Percentiles rank a stretch among this genome's conserved stretches.
phyloP scores from a whole-genome alignment of 2,113 vertebrate genomes.

The Herpetotheres cachinnans region DNA sequence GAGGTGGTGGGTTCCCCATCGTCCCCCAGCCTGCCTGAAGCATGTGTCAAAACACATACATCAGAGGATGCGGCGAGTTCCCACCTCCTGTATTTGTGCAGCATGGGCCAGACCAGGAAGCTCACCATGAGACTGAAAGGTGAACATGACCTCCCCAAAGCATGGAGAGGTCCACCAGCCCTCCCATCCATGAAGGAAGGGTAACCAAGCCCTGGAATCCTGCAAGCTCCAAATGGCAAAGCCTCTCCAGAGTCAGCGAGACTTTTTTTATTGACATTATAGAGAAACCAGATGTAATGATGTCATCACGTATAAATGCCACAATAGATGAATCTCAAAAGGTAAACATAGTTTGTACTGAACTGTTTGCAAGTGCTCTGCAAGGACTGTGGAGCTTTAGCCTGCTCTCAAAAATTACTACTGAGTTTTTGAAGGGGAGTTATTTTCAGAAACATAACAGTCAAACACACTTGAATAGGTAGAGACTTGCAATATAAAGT shows the following conservation, averaged over 20 bases:
- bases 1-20: background rate
- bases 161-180: background rate
- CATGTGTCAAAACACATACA: fast-evolving
- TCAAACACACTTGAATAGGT: background rate
- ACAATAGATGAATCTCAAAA: background rate
- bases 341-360: background rate
- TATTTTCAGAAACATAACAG: background rate
- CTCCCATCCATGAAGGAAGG: background rate
- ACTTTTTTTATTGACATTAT: background rate
- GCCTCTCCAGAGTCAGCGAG: background rate
- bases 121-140: background rate
- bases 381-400: background rate
- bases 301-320: background rate
- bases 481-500: background rate
- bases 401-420: background rate
- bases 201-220: background rate
- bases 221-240: background rate
- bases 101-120: background rate
- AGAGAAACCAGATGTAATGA: background rate
- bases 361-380: background rate
- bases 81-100: fast-evolving
- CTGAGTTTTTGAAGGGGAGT: background rate
- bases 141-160: background rate
- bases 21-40: background rate
- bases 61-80: background rate